phyloP scores from a whole-genome alignment of 2,888 invertebrate genomes.

The Anthrax anthrax region DNA sequence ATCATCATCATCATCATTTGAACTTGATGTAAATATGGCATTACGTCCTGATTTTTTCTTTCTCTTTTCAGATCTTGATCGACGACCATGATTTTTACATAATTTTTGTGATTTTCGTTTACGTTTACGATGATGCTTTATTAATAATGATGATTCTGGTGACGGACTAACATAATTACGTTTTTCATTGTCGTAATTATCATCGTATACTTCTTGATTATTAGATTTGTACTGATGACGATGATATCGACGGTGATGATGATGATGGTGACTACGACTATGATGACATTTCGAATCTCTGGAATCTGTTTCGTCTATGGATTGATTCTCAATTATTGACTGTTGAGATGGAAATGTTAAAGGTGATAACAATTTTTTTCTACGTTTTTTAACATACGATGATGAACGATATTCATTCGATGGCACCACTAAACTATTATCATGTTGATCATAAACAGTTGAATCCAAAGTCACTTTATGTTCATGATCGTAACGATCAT shows the following conservation, averaged over 20 bases:
- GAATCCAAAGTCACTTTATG: no score
- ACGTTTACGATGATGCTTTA: not conserved
- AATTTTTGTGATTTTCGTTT: slow-evolving; percentile 7
- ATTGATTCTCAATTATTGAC: no score
- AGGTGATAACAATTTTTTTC: no score
- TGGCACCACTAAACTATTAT: no score
- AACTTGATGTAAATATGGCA: not conserved
- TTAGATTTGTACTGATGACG: not conserved
- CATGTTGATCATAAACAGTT: no score
- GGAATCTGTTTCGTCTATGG: no score
- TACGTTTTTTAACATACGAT: no score
- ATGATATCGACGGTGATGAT: slow-evolving; percentile 1
- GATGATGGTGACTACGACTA: slow-evolving; percentile 7
- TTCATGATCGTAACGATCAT: no score
- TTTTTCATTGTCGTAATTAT: not conserved
- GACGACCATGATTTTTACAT: not conserved
- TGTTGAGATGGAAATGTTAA: no score
- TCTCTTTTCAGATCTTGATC: not conserved
- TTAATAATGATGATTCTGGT: not conserved
- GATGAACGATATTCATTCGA: no score
- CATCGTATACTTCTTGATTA: not conserved
- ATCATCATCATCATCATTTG: no score
- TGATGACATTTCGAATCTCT: not conserved
- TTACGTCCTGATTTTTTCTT: not conserved
- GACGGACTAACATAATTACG: not conserved